Base-by-base conservation (phyloP, 2,113 vertebrate species). In the Oreochromis spilurus region DNA sequence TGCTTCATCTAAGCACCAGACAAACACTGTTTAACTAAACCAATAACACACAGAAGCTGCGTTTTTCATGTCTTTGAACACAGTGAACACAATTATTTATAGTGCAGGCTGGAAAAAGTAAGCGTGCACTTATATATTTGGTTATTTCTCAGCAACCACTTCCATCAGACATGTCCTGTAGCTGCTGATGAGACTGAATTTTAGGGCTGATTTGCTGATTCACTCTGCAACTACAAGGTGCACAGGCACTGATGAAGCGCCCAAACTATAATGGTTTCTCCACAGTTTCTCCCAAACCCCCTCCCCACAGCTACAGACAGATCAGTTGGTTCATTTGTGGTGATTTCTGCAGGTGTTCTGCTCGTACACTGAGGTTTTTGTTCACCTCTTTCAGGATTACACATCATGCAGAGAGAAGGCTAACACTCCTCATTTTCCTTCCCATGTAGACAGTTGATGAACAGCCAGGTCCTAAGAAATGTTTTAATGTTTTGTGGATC, bases 391-490 rank as follows among this genome's bases (percentile, higher is more conserved):
- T 75, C 40, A 72, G 40, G 40, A 75, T 75, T 29, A 17, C 14
- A 48, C 24, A 48, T 72, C 16, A 45, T 1, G 67, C 21, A 48
- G 24, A 48, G 43, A 17, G 24, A 6, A 11, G 0, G 14, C 40
- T 2, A 75, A 48, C 67, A 19, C 38, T 17, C 21, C 67, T 17
- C 1, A 4, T 17, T 48, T 10, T 17, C 21, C 38, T 45, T 43
- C 8, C 21, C 3, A n/a, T 24, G 36, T 4, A 24, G 36, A 70
- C 36, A n/a, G 13, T 5, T 1, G n/a, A 70, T 43, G 36, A 70
- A 1, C 36, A 70, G 4, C 0, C n/a, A 2, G 4, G 1, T 70
- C 62, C n/a, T 40, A 1, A 62, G 29, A 62, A 67, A 67, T 21
- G 62, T 1, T 67, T 0, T 67, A 38, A 21, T 67, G 34, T 40